A percentile compares a stretch with the other conserved stretches of the same genome.
Evolutionary conservation across 2,888 invertebrate genomes (phyloP).

Genomic region (Melanotus villosus): DNA sequence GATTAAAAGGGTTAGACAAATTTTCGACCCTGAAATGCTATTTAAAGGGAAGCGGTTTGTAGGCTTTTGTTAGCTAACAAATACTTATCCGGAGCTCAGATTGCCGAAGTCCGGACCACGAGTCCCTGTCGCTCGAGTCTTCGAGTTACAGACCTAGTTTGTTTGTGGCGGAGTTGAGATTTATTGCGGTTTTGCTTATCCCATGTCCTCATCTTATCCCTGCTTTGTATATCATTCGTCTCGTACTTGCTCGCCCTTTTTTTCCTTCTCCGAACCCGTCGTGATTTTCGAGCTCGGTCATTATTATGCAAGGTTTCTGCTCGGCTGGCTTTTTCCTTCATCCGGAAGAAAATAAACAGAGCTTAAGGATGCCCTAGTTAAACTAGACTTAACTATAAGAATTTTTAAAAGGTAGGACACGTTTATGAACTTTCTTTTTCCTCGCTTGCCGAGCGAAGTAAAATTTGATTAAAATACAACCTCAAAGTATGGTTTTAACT

Average conservation of each 20-base stretch:
- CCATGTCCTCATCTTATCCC: constrained; percentile 51
- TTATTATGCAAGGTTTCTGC: constrained; percentile 19
- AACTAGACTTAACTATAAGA: neutral
- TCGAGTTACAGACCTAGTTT: constrained; percentile 50
- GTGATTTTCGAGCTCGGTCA: constrained; percentile 12
- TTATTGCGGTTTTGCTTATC: constrained; percentile 59
- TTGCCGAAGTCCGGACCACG: constrained; percentile 41
- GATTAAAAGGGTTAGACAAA: neutral
- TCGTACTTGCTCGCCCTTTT: constrained; percentile 27
- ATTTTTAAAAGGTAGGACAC: neutral
- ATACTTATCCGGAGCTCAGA: constrained; percentile 48
- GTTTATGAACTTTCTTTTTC: too few species aligned
- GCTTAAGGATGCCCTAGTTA: neutral
- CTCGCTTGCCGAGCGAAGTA: too few species aligned
- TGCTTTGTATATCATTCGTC: constrained; percentile 37
- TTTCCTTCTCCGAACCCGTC: constrained; percentile 5
- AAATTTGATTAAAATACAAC: too few species aligned
- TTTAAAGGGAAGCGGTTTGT: constrained; percentile 29
- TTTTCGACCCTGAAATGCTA: neutral
- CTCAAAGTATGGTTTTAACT: too few species aligned
- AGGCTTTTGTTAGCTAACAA: constrained; percentile 54
- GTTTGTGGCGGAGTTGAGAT: constrained; percentile 53
- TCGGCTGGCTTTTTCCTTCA: constrained; percentile 8
- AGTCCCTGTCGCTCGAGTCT: constrained; percentile 40
- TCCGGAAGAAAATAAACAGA: constrained; percentile 12